phyloP scores from a whole-genome alignment of 2,888 invertebrate species.

The Polymixis flavicincta region DNA sequence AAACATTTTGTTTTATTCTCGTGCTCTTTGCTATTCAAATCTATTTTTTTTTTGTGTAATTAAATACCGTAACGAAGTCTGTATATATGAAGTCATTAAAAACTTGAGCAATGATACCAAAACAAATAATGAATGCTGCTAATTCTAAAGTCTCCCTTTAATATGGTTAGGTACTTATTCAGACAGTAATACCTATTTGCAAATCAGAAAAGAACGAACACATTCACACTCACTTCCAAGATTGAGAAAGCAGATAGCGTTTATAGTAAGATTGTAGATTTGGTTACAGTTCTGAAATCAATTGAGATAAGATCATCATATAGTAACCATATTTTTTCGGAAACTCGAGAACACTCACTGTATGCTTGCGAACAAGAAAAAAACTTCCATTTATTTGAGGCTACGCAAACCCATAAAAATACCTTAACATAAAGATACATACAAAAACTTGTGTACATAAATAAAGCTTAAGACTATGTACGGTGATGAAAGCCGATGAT shows the following conservation, averaged over 20 bases:
- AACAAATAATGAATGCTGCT: background rate
- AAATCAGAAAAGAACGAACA: background rate
- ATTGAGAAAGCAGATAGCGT: background rate
- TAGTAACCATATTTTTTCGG: background rate
- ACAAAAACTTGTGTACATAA: background rate
- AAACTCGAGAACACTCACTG: background rate
- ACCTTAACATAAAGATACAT: background rate
- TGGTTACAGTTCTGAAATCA: background rate
- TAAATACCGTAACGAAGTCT: slow-evolving; percentile 1
- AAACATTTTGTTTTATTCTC: background rate
- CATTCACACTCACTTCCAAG: background rate
- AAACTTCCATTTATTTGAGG: background rate
- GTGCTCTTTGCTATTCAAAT: background rate
- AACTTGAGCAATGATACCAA: background rate
- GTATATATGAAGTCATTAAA: slow-evolving; percentile 5
- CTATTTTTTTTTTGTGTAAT: slow-evolving; percentile 1
- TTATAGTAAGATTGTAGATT: background rate
- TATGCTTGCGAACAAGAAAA: background rate
- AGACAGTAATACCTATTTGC: background rate
- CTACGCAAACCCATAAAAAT: background rate
- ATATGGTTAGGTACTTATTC: background rate
- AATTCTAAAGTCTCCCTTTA: background rate
- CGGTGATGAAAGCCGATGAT: background rate
- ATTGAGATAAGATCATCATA: background rate
- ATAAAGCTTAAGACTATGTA: background rate